Evolutionary conservation across 2,888 invertebrate genomes (phyloP).

Genomic region (Chrysolina haemoptera): DNA sequence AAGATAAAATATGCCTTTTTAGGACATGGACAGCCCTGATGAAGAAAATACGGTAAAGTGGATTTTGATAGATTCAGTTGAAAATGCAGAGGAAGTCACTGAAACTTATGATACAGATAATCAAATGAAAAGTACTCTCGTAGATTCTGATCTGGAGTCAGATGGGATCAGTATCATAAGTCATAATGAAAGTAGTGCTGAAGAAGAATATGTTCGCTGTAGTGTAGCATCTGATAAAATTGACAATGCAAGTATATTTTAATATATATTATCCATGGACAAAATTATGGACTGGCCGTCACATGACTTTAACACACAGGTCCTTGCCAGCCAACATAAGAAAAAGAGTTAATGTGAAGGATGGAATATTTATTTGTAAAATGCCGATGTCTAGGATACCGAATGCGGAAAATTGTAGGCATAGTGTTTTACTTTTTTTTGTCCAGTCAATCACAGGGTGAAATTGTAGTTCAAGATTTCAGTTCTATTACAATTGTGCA

Average conservation of each 20-base stretch:
- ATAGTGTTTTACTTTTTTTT: too few relatives aligned
- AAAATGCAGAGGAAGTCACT: slow-evolving; percentile 34
- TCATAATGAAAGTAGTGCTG: slow-evolving; percentile 31
- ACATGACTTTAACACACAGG: too few relatives aligned
- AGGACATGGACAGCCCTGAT: slow-evolving; percentile 31
- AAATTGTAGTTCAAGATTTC: too few relatives aligned
- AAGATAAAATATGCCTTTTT: not conserved
- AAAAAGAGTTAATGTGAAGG: too few relatives aligned
- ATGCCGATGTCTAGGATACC: too few relatives aligned
- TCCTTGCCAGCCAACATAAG: too few relatives aligned
- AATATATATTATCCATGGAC: not conserved
- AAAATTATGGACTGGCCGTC: too few relatives aligned
- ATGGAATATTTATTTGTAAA: too few relatives aligned
- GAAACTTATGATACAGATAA: not conserved
- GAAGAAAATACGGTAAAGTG: slow-evolving; percentile 36
- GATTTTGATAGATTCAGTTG: slow-evolving; percentile 36
- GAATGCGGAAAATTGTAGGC: too few relatives aligned
- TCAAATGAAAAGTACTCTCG: not conserved
- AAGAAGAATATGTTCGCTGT: slow-evolving; percentile 24
- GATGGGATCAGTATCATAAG: slow-evolving; percentile 44
- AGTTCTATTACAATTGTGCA: too few relatives aligned
- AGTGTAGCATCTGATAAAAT: not conserved
- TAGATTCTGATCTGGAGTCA: slow-evolving; percentile 43
- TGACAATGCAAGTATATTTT: not conserved
- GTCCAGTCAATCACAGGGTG: too few relatives aligned